phyloP scores from a whole-genome alignment of 1,140 invertebrate species.

The Acromyrmex heyeri region DNA sequence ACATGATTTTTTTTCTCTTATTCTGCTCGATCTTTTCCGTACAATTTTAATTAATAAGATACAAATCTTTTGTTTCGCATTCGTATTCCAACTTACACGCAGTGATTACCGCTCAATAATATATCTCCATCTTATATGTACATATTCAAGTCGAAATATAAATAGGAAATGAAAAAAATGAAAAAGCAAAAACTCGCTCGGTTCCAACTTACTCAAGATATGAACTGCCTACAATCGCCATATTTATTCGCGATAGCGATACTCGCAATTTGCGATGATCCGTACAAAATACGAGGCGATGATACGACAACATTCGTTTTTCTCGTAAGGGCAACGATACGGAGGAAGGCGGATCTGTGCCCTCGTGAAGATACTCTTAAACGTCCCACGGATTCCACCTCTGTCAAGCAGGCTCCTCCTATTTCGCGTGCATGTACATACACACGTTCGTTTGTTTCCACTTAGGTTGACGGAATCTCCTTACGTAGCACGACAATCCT shows the following conservation, averaged over 20 bases:
- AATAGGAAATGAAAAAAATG: neutral
- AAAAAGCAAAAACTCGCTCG: neutral
- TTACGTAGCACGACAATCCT: constrained; percentile 66
- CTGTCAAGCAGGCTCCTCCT: constrained; percentile 67
- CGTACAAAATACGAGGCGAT: constrained; percentile 25
- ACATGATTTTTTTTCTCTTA: neutral
- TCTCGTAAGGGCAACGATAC: constrained; percentile 52
- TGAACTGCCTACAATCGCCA: constrained; percentile 2
- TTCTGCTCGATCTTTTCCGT: neutral
- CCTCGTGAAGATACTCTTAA: constrained; percentile 63
- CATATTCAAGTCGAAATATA: neutral
- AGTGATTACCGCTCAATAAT: neutral
- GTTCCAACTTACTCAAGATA: neutral
- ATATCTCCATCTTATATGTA: neutral
- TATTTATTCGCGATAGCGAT: constrained; percentile 7
- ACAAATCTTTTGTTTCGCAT: neutral
- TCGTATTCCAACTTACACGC: neutral
- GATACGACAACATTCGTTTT: constrained; percentile 8
- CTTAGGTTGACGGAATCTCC: constrained; percentile 65
- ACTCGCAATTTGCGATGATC: constrained; percentile 28
- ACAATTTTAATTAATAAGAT: neutral
- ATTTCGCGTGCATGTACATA: constrained; percentile 62
- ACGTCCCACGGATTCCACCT: constrained; percentile 67
- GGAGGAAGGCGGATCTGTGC: constrained; percentile 61
- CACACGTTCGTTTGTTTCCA: constrained; percentile 66